These are phyloP conservation scores for Nothocercus julius DNA, from an alignment of 2,113 vertebrate genomes.

Conservation along the genomic window DNA sequence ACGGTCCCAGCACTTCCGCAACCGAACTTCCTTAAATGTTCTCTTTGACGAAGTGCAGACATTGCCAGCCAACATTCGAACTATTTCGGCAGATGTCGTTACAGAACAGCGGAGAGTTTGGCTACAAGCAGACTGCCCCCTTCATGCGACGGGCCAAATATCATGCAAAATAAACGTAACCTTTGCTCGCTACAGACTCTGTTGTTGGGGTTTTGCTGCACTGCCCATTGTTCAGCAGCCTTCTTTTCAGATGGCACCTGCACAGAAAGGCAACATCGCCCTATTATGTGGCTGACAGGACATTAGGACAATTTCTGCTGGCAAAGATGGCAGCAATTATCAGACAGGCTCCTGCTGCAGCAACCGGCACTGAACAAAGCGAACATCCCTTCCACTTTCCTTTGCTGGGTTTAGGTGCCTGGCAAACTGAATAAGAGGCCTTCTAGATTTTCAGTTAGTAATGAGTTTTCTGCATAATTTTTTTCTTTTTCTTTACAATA, in stretches of 20 bases:
- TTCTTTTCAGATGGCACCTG: neutral
- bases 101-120: neutral
- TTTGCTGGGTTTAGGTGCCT: neutral
- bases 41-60: conserved; percentile 36
- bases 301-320: too few species aligned
- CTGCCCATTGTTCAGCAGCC: neutral
- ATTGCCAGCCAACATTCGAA: neutral
- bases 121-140: conserved; percentile 47
- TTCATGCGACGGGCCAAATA: neutral
- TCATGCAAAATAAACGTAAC: neutral
- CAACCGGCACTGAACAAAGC: neutral
- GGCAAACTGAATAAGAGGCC: neutral
- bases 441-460: neutral
- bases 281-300: neutral
- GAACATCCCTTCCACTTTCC: neutral
- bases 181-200: neutral
- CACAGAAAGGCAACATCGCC: neutral
- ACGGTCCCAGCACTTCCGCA: conserved; percentile 43
- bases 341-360: neutral
- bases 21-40: conserved; percentile 65
- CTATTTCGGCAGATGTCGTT: conserved; percentile 22
- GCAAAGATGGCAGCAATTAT: neutral
- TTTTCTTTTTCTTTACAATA: neutral
- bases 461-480: neutral
- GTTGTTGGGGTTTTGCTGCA: neutral